Conservation (phyloP, 2,113 vertebrate genomes). For the Lagopus leucura region DNA sequence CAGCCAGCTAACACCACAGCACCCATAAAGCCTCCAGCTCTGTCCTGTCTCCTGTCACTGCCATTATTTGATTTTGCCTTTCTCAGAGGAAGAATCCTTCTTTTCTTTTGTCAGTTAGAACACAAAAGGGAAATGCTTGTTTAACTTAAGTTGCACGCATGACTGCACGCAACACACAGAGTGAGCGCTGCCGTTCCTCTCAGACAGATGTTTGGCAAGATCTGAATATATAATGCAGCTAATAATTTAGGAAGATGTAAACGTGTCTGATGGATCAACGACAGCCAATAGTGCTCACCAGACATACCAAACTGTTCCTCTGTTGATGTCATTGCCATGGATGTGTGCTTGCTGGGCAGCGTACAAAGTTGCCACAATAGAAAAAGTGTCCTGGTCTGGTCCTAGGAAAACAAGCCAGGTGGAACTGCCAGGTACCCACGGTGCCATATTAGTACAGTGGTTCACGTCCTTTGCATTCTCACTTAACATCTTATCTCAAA, state of each 20-base stretch:
- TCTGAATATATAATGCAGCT: fast-evolving
- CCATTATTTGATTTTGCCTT: not conserved
- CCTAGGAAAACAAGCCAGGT: not conserved
- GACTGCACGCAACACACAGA: not conserved
- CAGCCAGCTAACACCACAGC: fast-evolving
- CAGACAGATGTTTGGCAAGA: not conserved
- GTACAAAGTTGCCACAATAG: not conserved
- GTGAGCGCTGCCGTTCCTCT: not conserved
- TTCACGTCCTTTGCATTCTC: not conserved
- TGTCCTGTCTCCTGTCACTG: fast-evolving
- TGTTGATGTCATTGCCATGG: not conserved
- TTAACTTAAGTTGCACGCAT: not conserved
- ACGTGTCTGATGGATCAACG: not conserved
- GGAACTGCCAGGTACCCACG: not conserved
- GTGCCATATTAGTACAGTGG: not conserved
- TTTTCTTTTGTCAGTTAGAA: not conserved
- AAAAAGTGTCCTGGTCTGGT: not conserved
- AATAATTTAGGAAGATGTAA: not conserved
- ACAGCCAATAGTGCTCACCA: not conserved
- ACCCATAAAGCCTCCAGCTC: fast-evolving
- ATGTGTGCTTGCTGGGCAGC: not conserved
- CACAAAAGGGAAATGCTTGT: not conserved
- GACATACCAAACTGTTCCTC: not conserved
- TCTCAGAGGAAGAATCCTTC: not conserved
- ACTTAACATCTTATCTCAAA: not conserved